Percentiles rank a stretch among this genome's conserved stretches.
Conservation (phyloP, 2,888 invertebrate species). For the Drosophila multiciliata region DNA sequence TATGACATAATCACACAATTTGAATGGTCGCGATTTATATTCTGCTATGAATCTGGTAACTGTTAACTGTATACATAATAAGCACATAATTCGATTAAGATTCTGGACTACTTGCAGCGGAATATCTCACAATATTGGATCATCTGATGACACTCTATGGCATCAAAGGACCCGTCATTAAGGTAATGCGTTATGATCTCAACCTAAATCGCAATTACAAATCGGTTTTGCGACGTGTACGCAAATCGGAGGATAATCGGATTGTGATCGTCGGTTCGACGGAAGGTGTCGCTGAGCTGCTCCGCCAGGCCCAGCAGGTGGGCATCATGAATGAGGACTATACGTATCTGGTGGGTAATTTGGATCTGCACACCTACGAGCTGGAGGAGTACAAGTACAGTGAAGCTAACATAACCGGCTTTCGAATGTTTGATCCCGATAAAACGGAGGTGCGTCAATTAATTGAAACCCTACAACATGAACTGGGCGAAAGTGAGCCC, state of each 20-base stretch:
- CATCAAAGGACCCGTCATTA: constrained; percentile 86
- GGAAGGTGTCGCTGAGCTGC: constrained; percentile 86
- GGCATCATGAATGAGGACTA: constrained; percentile 98
- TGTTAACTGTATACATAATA: not conserved
- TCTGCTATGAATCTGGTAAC: constrained; percentile 86
- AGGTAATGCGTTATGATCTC: constrained; percentile 88
- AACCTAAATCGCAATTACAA: constrained; percentile 89
- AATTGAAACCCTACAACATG: constrained; percentile 59
- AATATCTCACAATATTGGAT: constrained; percentile 89
- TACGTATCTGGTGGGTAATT: constrained; percentile 91
- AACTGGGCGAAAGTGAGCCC: constrained; percentile 60
- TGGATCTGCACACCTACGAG: constrained; percentile 89
- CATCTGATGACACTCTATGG: constrained; percentile 89
- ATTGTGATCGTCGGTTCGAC: constrained; percentile 90
- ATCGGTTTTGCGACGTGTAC: constrained; percentile 88
- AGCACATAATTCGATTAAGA: not conserved
- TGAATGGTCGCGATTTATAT: constrained; percentile 94
- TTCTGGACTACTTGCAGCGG: constrained; percentile 57
- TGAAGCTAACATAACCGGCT: constrained; percentile 92
- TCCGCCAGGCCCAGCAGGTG: constrained; percentile 94
- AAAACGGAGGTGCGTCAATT: constrained; percentile 85
- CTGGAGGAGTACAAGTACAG: constrained; percentile 91
- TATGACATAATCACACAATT: constrained; percentile 89
- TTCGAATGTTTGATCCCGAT: constrained; percentile 88
- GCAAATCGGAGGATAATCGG: constrained; percentile 88